Evolutionary conservation across 2,113 vertebrate genomes (phyloP).

Genomic region (Pelecanoides urinatrix): DNA sequence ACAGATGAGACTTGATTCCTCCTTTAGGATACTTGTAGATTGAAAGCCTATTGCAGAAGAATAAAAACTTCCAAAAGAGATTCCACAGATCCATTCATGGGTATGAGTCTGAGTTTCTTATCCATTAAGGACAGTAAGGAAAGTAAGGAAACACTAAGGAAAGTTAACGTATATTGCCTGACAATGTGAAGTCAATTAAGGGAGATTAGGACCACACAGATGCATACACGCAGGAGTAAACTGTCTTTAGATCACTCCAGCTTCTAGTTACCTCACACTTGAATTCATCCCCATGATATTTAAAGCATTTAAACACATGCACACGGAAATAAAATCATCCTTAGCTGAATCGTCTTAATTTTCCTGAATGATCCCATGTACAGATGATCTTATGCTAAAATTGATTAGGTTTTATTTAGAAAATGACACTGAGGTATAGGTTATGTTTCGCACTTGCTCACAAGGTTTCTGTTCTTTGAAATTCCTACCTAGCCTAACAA

Average conservation of each 20-base stretch:
- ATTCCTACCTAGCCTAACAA: neutral
- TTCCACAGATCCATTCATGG: neutral
- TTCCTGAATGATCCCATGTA: neutral
- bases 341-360: neutral
- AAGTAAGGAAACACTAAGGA: neutral
- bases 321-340: neutral
- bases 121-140: neutral
- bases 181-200: neutral
- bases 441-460: neutral
- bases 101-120: neutral
- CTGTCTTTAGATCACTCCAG: neutral
- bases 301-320: neutral
- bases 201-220: neutral
- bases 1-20: neutral
- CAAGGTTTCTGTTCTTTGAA: neutral
- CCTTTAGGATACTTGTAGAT: neutral
- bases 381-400: neutral
- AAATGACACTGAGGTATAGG: neutral
- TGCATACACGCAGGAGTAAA: neutral
- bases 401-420: neutral
- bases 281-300: neutral
- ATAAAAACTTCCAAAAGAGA: neutral
- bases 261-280: neutral
- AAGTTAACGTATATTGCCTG: neutral
- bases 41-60: neutral